phyloP scores from a whole-genome alignment of 2,113 vertebrate species.

The Pimephales promelas region DNA sequence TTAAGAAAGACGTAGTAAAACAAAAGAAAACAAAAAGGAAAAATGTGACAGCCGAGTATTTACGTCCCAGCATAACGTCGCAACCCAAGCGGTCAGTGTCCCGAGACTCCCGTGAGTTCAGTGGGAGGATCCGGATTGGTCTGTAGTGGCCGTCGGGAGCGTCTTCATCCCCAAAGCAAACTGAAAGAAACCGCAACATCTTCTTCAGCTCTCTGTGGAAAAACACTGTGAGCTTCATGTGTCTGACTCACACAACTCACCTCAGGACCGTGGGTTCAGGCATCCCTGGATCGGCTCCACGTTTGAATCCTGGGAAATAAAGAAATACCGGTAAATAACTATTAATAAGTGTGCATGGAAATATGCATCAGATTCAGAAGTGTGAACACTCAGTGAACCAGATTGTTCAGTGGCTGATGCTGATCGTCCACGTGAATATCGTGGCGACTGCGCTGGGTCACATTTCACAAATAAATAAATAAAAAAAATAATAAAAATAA shows the following conservation, averaged over 20 bases:
- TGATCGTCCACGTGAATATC: not conserved
- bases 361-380: not conserved
- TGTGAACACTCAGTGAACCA: not conserved
- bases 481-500: no score
- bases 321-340: not conserved
- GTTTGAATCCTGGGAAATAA: conserved; percentile 87
- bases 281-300: conserved; percentile 97
- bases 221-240: not conserved
- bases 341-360: not conserved
- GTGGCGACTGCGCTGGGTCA: not conserved
- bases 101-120: not conserved
- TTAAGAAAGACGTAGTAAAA: not conserved
- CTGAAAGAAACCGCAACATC: conserved; percentile 57
- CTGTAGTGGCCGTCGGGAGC: not conserved
- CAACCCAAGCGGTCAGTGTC: not conserved
- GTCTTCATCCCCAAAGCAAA: conserved; percentile 77
- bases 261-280: conserved; percentile 91
- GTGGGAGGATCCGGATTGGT: no score
- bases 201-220: not conserved
- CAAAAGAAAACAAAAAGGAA: not conserved
- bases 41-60: not conserved
- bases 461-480: not conserved
- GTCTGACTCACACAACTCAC: conserved; percentile 76
- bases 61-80: not conserved
- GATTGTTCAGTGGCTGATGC: no score